These are phyloP conservation scores for Neogale vison DNA, from an alignment of 2,113 vertebrate genomes.

Conservation along the genomic window DNA sequence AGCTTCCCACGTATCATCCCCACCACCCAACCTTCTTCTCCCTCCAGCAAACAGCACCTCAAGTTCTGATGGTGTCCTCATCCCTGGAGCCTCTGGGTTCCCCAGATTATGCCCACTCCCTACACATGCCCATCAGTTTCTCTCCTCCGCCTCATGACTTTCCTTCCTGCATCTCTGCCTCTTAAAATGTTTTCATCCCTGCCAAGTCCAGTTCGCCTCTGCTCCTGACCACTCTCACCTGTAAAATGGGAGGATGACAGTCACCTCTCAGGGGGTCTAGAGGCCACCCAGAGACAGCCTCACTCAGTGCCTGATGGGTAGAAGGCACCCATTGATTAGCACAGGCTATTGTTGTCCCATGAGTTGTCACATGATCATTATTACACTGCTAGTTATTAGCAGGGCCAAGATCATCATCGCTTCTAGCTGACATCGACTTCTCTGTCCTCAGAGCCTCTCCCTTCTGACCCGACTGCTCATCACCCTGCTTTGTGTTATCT, in stretches of 20 bases:
- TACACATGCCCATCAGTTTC: neutral
- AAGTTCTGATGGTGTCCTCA: neutral
- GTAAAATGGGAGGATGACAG: neutral
- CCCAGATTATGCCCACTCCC: neutral
- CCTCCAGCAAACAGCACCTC: neutral
- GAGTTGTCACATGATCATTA: neutral
- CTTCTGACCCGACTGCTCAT: neutral
- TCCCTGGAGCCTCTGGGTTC: neutral
- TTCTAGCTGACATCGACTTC: neutral
- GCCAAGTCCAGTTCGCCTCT: neutral
- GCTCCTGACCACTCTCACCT: neutral
- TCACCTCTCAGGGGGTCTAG: neutral
- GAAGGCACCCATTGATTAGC: neutral
- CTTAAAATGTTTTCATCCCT: neutral
- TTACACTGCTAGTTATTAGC: neutral
- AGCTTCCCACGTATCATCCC: neutral
- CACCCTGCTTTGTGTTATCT: neutral
- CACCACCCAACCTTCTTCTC: neutral
- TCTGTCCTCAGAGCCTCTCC: neutral
- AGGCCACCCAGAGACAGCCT: neutral
- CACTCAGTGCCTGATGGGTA: accelerated
- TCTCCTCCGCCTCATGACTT: neutral
- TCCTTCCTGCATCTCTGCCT: neutral
- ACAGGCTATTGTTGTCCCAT: neutral
- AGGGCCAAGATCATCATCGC: neutral